These are phyloP conservation scores for Neostethus bicornis DNA, from an alignment of 2,797 vertebrate genomes.

Conservation along the genomic window DNA sequence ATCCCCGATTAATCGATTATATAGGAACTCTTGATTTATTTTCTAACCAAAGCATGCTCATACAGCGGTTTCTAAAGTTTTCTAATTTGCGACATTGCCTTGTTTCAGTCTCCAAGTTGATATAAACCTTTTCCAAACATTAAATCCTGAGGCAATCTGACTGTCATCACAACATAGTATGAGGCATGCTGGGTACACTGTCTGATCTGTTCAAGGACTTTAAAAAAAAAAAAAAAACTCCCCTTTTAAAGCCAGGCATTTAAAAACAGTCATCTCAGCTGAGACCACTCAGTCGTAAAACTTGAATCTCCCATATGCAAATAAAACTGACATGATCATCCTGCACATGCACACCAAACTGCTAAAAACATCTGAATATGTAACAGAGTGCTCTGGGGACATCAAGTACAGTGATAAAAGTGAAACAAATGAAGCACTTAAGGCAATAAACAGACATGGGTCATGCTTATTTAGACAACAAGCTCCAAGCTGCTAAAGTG, in stretches of 20 bases:
- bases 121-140: slow-evolving; percentile 17
- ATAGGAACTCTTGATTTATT: neutral
- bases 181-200: slow-evolving; percentile 30
- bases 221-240: slow-evolving; percentile 39
- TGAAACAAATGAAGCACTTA: slow-evolving; percentile 11
- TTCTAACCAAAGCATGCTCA: neutral
- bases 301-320: neutral
- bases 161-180: slow-evolving; percentile 43
- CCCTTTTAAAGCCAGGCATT: slow-evolving; percentile 17
- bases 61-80: no score
- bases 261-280: slow-evolving; percentile 12
- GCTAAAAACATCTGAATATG: slow-evolving; percentile 7
- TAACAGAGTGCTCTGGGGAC: no score
- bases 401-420: slow-evolving; percentile 8
- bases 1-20: neutral
- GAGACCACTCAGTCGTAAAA: slow-evolving; percentile 8
- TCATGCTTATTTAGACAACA: slow-evolving; percentile 36
- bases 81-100: neutral
- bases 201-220: slow-evolving; percentile 44
- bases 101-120: slow-evolving; percentile 7
- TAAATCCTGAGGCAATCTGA: slow-evolving; percentile 27
- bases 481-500: slow-evolving; percentile 13
- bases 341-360: slow-evolving; percentile 2
- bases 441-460: slow-evolving; percentile 22
- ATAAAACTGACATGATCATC: slow-evolving; percentile 4